These are phyloP conservation scores for Manduca sexta DNA, from an alignment of 1,140 invertebrate genomes.

Conservation along the genomic window DNA sequence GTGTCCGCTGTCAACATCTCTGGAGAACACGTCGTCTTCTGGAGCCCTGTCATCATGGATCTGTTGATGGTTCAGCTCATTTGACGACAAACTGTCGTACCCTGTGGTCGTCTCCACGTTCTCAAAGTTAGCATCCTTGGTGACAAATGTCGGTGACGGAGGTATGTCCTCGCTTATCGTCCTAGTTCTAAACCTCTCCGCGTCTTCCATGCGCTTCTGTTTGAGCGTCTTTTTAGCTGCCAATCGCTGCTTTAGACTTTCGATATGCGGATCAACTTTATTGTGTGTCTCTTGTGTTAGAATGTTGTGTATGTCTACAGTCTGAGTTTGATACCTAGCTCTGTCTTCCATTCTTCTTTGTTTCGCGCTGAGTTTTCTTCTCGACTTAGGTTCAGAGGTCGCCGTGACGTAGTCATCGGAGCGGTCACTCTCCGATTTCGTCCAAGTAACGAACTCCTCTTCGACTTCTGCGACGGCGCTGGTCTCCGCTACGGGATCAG, in stretches of 20 bases:
- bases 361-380: constrained; percentile 72
- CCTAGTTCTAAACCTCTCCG: constrained; percentile 77
- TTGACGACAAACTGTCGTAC: constrained; percentile 62
- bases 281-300: constrained; percentile 26
- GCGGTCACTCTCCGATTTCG: constrained; percentile 58
- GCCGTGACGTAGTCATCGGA: constrained; percentile 63
- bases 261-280: constrained; percentile 47
- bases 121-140: constrained; percentile 60
- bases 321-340: constrained; percentile 81
- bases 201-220: constrained; percentile 75
- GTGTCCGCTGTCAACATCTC: constrained; percentile 73
- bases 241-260: constrained; percentile 67
- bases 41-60: constrained; percentile 40
- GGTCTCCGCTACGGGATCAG: constrained; percentile 60
- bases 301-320: constrained; percentile 61
- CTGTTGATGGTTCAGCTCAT: constrained; percentile 55
- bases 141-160: constrained; percentile 61
- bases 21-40: constrained; percentile 40
- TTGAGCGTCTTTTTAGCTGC: constrained; percentile 70
- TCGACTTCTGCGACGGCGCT: constrained; percentile 40
- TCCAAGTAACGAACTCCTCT: constrained; percentile 61
- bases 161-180: constrained; percentile 74
- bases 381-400: constrained; percentile 42
- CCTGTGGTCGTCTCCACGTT: constrained; percentile 63
- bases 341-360: constrained; percentile 79